These are phyloP conservation scores for Temnopleurus reevesii DNA, from an alignment of 53 echinoderm and acorn worm species.

Conservation along the genomic window DNA sequence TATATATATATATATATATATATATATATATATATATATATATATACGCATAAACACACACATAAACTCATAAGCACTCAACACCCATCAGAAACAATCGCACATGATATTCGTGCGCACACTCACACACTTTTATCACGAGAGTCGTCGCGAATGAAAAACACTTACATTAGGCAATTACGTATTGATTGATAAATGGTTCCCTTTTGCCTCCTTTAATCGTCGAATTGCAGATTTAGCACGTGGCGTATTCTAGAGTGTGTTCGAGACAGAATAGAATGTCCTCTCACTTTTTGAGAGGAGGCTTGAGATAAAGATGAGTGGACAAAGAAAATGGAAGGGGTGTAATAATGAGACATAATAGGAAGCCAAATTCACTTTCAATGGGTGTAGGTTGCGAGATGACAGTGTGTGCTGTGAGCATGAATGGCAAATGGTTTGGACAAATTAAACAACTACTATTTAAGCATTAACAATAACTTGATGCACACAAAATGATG, in stretches of 20 bases:
- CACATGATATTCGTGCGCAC: no score
- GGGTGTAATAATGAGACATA: neutral
- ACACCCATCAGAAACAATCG: no score
- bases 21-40: no score
- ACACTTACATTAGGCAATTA: slow-evolving; percentile 49
- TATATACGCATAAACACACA: no score
- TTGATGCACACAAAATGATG: neutral
- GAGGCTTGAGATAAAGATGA: neutral
- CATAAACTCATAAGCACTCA: no score
- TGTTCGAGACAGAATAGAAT: neutral
- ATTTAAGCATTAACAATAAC: no score
- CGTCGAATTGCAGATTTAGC: slow-evolving; percentile 29
- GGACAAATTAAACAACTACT: no score
- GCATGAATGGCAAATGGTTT: no score
- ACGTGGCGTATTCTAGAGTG: slow-evolving; percentile 27
- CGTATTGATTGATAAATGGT: slow-evolving; percentile 43
- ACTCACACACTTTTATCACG: no score
- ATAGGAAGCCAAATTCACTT: neutral
- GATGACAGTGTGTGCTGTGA: no score
- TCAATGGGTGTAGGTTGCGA: neutral
- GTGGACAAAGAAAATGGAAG: neutral
- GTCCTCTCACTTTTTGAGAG: neutral
- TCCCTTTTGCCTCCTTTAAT: slow-evolving; percentile 18
- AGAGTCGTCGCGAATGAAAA: slow-evolving; percentile 26
- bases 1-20: neutral